These are phyloP conservation scores for Pseudachorutes palmiensis DNA, from an alignment of 1,140 invertebrate genomes.

Conservation along the genomic window DNA sequence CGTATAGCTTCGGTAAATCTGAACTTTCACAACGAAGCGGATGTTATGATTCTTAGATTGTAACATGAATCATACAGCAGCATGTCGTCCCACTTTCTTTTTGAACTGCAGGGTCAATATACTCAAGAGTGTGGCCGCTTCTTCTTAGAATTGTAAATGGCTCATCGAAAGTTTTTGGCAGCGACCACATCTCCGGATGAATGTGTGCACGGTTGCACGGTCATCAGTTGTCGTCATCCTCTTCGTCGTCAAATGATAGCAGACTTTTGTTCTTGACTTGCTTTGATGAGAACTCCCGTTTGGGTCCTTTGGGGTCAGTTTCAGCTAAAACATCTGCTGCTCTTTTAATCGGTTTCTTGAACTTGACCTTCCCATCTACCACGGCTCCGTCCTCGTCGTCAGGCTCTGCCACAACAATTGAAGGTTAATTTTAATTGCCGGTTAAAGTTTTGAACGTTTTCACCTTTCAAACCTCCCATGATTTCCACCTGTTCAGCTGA, in stretches of 20 bases:
- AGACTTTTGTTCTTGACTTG: slow-evolving; percentile 40
- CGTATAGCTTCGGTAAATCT: no score
- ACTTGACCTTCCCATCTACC: slow-evolving; percentile 50
- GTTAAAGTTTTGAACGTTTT: background rate
- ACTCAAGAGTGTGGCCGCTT: no score
- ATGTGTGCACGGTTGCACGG: no score
- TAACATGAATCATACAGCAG: no score
- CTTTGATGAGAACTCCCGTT: slow-evolving; percentile 34
- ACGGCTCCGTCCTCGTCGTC: slow-evolving; percentile 48
- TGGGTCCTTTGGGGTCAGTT: slow-evolving; percentile 38
- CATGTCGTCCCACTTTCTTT: no score
- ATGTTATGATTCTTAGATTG: no score
- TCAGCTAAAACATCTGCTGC: slow-evolving; percentile 47
- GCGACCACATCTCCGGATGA: no score
- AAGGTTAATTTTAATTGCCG: background rate
- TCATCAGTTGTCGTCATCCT: slow-evolving; percentile 37
- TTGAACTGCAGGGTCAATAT: no score
- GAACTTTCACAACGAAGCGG: no score
- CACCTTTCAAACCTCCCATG: slow-evolving; percentile 35
- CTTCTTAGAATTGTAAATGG: no score
- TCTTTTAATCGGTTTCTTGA: slow-evolving; percentile 44
- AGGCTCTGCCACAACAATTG: background rate
- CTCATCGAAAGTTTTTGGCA: no score
- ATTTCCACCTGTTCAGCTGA: slow-evolving; percentile 64
- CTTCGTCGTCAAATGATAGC: slow-evolving; percentile 43